Base-by-base conservation (phyloP, 2,888 invertebrate species). In the Polydesmus complanatus region DNA sequence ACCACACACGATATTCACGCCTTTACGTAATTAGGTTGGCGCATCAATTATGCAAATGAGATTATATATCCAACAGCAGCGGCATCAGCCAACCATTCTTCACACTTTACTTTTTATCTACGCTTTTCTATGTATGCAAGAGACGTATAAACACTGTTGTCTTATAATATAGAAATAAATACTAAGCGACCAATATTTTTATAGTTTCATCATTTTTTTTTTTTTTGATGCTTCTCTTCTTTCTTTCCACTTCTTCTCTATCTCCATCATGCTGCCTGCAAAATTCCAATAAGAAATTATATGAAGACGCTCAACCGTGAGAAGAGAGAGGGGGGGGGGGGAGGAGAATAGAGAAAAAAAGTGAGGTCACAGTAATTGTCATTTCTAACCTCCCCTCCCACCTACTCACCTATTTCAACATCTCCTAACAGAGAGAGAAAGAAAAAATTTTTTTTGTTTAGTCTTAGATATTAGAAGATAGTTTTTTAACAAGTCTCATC, bases 1-100 rank as follows among this genome's bases (percentile, higher is more conserved):
- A 5, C 5, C 37, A 14, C 37, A 8, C 37, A 37, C 37, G 14
- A 37, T 37, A 37, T 37, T 37, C 37, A 14, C 37, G 37, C 37
- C 37, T 37, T 37, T 54, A 60, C 26, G 48, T 52, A 60, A 54
- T 60, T 60, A 54, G 22, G 60, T 22, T 48, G 26, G 48, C 48
- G 54, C 54, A 60, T 60, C 60, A 60, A 54, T 60, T 60, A 60
- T 60, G 60, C 54, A 60, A 54, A 60, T 60, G 25, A 25, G 54
- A 54, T 14, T 51, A 60, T 60, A 37, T 37, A 37, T 37, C 37
- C 37, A 37, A 37, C 37, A 37, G 37, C 37, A 37, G n/a, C n/a
- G n/a, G n/a, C n/a, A 37, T 5, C 37, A 37, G 14, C 37, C 37
- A 37, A 37, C 37, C 37, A 37, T 37, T 14, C 37, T 37, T 37